Conservation (phyloP, 2,888 invertebrate genomes). For the Torymus aiolomorphi region DNA sequence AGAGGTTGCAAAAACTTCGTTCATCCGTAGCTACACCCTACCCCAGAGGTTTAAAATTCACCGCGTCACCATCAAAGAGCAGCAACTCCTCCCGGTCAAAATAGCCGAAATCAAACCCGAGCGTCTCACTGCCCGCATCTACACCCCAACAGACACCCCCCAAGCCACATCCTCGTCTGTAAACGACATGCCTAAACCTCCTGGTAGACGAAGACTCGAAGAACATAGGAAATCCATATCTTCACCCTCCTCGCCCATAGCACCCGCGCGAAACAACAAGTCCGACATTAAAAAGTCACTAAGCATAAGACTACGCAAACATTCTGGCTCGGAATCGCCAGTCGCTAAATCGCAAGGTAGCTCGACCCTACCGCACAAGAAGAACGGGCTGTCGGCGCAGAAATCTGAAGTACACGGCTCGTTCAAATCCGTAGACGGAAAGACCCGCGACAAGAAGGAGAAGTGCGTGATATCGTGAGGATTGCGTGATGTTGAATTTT, state of each 20-base stretch:
- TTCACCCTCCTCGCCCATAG: conserved; percentile 32
- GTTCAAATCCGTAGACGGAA: conserved; percentile 62
- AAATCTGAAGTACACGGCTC: conserved; percentile 63
- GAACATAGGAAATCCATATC: conserved; percentile 23
- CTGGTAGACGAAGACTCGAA: conserved; percentile 59
- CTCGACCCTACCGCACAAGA: not conserved
- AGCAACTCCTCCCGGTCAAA: conserved; percentile 17
- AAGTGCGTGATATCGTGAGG: conserved; percentile 69
- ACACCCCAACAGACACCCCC: not conserved
- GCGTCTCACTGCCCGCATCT: conserved; percentile 35
- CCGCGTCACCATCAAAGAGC: conserved; percentile 27
- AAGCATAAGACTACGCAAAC: conserved; percentile 27
- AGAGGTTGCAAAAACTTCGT: no score
- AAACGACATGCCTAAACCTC: conserved; percentile 55
- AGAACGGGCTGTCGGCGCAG: conserved; percentile 2
- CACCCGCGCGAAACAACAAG: conserved; percentile 7
- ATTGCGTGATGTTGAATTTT: conserved; percentile 39
- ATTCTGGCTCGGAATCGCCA: conserved; percentile 39
- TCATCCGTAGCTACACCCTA: not conserved
- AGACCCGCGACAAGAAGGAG: conserved; percentile 64
- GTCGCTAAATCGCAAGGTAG: conserved; percentile 22
- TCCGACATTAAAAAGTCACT: conserved; percentile 28
- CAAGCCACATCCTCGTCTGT: not conserved
- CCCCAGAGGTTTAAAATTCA: not conserved
- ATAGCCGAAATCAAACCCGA: conserved; percentile 39